Percentiles rank a stretch among this genome's conserved stretches.
Conservation (phyloP, 2,888 invertebrate genomes). For the Drosophila rellima region DNA sequence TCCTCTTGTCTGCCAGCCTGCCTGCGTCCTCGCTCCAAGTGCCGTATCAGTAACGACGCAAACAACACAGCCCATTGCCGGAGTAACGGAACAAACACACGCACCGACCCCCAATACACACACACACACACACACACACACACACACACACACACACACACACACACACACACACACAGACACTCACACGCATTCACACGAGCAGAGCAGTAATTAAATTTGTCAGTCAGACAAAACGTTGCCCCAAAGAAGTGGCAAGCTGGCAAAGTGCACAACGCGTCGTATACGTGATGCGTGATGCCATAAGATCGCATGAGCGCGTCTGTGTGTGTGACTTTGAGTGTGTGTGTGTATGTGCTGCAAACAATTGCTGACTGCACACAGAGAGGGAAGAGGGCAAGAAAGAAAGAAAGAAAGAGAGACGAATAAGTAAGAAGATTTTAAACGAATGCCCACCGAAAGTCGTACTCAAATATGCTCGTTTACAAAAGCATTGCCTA, state of each 20-base stretch:
- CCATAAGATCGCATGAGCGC: conserved; percentile 8
- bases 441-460: background rate
- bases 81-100: conserved; percentile 12
- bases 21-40: background rate
- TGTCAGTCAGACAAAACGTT: conserved; percentile 78
- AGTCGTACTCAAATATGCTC: background rate
- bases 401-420: background rate
- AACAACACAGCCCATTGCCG: conserved; percentile 55
- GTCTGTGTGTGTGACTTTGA: conserved; percentile 7
- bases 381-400: background rate
- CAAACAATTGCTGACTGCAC: conserved; percentile 32
- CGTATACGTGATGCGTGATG: conserved; percentile 66
- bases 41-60: conserved; percentile 73
- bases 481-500: conserved; percentile 6
- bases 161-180: conserved; percentile 1
- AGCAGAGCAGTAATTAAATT: conserved; percentile 74
- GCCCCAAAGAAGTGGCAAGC: conserved; percentile 49
- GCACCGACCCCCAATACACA: background rate
- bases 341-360: conserved; percentile 10
- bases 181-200: background rate
- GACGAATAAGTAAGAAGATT: background rate
- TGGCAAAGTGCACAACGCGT: conserved; percentile 65
- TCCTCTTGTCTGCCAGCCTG: background rate
- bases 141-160: background rate
- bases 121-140: background rate